phyloP scores from a whole-genome alignment of 2,888 invertebrate genomes.

The Caenorhabditis sp. region DNA sequence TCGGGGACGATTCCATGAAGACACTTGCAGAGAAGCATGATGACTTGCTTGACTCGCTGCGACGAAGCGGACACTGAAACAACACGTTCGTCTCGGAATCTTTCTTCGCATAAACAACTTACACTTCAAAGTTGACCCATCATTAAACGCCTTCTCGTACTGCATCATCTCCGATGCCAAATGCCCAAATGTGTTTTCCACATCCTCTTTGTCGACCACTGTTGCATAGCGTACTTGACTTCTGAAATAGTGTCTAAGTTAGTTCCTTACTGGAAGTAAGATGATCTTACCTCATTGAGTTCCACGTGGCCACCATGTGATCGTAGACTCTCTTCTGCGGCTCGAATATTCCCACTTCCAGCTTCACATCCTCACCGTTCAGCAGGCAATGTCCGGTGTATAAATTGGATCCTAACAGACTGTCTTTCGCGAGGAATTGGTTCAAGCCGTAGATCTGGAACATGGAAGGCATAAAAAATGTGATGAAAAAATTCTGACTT shows the following conservation, averaged over 20 bases:
- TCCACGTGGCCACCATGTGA: constrained; percentile 44
- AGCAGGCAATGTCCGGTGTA: constrained; percentile 78
- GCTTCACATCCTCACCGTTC: constrained; percentile 78
- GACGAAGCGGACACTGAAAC: constrained; percentile 66
- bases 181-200: constrained; percentile 63
- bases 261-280: no score
- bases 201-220: constrained; percentile 72
- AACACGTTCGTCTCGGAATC: no score
- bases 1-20: constrained; percentile 81
- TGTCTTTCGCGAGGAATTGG: constrained; percentile 70
- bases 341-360: constrained; percentile 71
- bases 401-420: constrained; percentile 76
- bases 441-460: constrained; percentile 74
- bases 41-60: constrained; percentile 74
- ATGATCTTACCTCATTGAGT: constrained; percentile 67
- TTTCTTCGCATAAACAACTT: constrained; percentile 4
- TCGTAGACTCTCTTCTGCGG: constrained; percentile 32
- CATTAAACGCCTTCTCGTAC: constrained; percentile 67
- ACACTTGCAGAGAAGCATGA: constrained; percentile 83
- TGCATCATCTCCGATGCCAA: constrained; percentile 64
- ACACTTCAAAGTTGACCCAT: constrained; percentile 63
- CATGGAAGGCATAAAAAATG: constrained; percentile 11
- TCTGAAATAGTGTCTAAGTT: no score
- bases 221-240: constrained; percentile 64
- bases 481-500: constrained; percentile 17